Percentiles rank a stretch among this genome's conserved stretches.
These are phyloP conservation scores for Plusia festucae DNA, from an alignment of 2,888 invertebrate genomes.

Conservation along the genomic window DNA sequence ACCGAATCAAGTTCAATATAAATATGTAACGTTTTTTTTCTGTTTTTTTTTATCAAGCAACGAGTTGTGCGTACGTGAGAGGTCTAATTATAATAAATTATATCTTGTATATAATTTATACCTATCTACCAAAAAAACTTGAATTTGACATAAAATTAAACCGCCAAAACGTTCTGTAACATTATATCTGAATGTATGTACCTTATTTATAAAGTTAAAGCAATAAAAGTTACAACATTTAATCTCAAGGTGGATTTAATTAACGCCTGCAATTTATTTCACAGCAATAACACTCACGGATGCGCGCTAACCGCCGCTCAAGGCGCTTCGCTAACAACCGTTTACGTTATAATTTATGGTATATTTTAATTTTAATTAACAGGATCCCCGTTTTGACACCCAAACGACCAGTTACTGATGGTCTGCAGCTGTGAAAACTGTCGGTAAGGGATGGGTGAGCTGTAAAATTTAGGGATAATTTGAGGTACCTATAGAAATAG, in stretches of 20 bases:
- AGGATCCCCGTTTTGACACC: conserved; percentile 56
- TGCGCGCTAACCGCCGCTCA: conserved; percentile 39
- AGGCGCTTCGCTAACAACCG: conserved; percentile 45
- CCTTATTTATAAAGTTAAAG: neutral
- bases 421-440: conserved; percentile 24
- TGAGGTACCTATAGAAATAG: neutral
- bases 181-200: neutral
- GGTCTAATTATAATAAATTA: too few relatives aligned
- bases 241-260: conserved; percentile 19
- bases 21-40: too few relatives aligned
- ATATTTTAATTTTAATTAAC: conserved; percentile 77
- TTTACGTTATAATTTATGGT: conserved; percentile 72
- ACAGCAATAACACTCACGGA: conserved; percentile 51
- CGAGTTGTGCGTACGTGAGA: too few relatives aligned
- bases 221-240: conserved; percentile 10
- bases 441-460: conserved; percentile 7
- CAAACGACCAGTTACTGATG: conserved; percentile 46
- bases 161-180: too few relatives aligned
- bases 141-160: too few relatives aligned
- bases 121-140: too few relatives aligned
- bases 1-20: too few relatives aligned
- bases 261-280: conserved; percentile 48
- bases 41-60: too few relatives aligned
- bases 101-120: too few relatives aligned
- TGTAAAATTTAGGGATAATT: too few relatives aligned